Base-by-base conservation (phyloP, 2,888 invertebrate species). In the Meteorus colon region DNA sequence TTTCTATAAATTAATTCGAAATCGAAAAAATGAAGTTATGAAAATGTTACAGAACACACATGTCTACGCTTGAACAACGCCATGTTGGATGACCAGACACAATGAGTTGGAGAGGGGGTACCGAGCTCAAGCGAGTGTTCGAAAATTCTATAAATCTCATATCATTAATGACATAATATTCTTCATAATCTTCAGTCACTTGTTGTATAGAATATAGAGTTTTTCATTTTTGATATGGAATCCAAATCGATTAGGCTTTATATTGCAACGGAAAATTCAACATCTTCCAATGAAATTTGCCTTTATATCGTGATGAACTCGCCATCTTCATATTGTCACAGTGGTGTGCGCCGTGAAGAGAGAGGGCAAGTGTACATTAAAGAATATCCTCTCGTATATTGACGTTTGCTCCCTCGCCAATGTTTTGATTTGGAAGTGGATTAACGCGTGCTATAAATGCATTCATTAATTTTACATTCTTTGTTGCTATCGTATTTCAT, bases 241-340 rank as follows among this genome's bases (percentile, higher is more conserved):
- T 41, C 12, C 24, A 16, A 41, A 60, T 65, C 41, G 51, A 34
- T 29, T 4, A n/a, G 8, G 16, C 6, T n/a, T 29, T 10, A 16
- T 66, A 67, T 27, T 37, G 24, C 45, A 31, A 60, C n/a, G 45
- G 29, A 68, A 67, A 60, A 45, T 16, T 5, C 27, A 51, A 37
- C 59, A 63, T 63, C 63, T 48, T 34, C 34, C 29, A 29, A 37
- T 10, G 27, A 41, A 63, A 48, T 48, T 24, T 31, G 45, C 19
- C 24, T 60, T 60, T 67, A 62, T 76, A 60, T 69, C 55, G 19
- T n/a, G 63, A 65, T 63, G 66, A 69, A 75, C 19, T 67, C 77
- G 80, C 80, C 80, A 80, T 80, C 76, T 80, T 80, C 81, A 80
- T 84, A 80, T 84, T 82, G 84, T 84, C 85, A 85, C 83, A 12